phyloP scores from a whole-genome alignment of 2,113 vertebrate species.

The Struthidea cinerea region DNA sequence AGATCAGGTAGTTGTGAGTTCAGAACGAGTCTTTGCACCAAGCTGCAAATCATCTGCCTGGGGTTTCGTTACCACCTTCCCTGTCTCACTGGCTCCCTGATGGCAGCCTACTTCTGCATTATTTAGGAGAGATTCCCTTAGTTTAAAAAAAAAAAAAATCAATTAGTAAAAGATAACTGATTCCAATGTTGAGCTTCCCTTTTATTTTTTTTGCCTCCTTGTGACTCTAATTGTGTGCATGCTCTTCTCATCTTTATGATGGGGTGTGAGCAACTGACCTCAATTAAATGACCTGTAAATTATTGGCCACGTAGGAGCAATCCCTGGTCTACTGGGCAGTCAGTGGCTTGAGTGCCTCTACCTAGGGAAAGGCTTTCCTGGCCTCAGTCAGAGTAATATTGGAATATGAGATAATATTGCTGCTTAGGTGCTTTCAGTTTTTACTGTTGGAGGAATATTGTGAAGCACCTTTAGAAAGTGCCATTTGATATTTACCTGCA shows the following conservation, averaged over 20 bases:
- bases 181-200: not conserved
- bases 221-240: not conserved
- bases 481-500: not conserved
- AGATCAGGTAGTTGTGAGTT: not conserved
- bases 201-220: not conserved
- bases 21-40: not conserved
- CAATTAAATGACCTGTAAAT: slow-evolving; percentile 39
- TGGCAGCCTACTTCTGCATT: not conserved
- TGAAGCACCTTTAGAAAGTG: not conserved
- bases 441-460: not conserved
- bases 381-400: not conserved
- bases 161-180: not conserved
- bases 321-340: not conserved
- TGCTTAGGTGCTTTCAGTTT: not conserved
- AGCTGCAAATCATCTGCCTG: not conserved
- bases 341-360: not conserved
- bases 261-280: not conserved
- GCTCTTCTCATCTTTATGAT: not conserved
- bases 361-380: not conserved
- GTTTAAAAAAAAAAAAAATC: not conserved
- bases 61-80: not conserved
- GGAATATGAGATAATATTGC: not conserved
- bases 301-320: slow-evolving; percentile 43
- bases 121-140: not conserved
- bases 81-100: not conserved